Evolutionary conservation across 2,113 vertebrate genomes (phyloP), one percentile per base, ranked within the genome.

Genomic region (Oreocharis arfaki): DNA sequence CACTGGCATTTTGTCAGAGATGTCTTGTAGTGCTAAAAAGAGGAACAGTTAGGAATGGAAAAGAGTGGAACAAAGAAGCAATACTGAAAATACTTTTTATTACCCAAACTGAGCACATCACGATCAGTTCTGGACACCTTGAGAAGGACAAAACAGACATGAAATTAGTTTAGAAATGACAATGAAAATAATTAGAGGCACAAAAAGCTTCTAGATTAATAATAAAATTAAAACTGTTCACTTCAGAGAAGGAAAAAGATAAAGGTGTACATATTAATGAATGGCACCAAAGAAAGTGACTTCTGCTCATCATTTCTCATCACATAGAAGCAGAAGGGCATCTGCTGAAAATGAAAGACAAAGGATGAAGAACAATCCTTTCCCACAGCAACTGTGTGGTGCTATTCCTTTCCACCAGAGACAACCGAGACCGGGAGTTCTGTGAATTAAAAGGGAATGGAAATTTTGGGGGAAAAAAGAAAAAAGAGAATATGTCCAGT

Each of bases 241-340:
- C 32, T 89, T 92, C 70, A 92, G 52, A 82, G n/a, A 78, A 75
- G 30, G 37, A 44, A 68, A 90, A 75, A 93, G 35, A 87, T 70
- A 82, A 94, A 91, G 18, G 46, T 65, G 32, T 73, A 93, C 69
- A 89, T 70, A 89, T 85, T 76, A 93, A 75, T 41, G 84, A 95
- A 81, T 23, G 15, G 56, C 32, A 78, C 37, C 57, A 61, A 94
- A 86, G 50, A 55, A 83, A 87, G 49, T 19, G 23, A 33, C 28
- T 52, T 60, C 41, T 84, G 56, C 37, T 93, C 61, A 85, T 88
- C 26, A 63, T 67, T 94, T 86, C 23, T 53, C 50, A 55, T 69
- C 26, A 7, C 6, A 64, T 14, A 41, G 1, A 1, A 84, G n/a
- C 65, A 84, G 57, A 33, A 94, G 27, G 57, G 23, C 16, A 85